A percentile compares a stretch with the other conserved stretches of the same genome.
Evolutionary conservation across 2,113 vertebrate species (phyloP).

Genomic region (Tautogolabrus adspersus): DNA sequence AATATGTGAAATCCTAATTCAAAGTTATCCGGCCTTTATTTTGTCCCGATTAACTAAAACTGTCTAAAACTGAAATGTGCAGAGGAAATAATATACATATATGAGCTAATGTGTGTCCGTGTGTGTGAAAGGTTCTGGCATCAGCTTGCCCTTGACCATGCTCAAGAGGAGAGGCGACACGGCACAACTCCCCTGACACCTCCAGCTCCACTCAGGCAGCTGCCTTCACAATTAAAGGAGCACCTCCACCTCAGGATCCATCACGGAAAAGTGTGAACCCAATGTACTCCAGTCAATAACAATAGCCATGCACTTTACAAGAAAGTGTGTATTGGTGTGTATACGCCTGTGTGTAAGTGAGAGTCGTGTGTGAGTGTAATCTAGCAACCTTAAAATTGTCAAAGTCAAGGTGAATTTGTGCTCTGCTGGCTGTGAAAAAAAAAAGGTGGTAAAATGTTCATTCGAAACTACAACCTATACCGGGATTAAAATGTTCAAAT

Average conservation of each 20-base stretch:
- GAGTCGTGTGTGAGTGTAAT: constrained; percentile 11
- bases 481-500: background rate
- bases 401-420: constrained; percentile 21
- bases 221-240: constrained; percentile 88
- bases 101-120: constrained; percentile 18
- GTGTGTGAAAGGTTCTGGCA: constrained; percentile 40
- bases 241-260: constrained; percentile 82
- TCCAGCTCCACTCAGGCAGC: constrained; percentile 78
- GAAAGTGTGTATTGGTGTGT: constrained; percentile 23
- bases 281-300: constrained; percentile 88
- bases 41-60: background rate
- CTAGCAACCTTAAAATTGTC: constrained; percentile 24
- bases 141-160: constrained; percentile 90
- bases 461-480: background rate
- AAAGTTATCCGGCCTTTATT: background rate
- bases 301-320: constrained; percentile 71
- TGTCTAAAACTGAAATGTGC: background rate
- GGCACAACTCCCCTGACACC: constrained; percentile 85
- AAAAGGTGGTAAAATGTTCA: constrained; percentile 2
- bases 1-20: background rate
- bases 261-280: constrained; percentile 89
- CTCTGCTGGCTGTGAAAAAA: constrained; percentile 22
- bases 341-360: background rate
- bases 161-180: constrained; percentile 84
- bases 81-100: background rate